Conservation (phyloP, 2,797 vertebrate species). For the Bryconaethiops microstoma region DNA sequence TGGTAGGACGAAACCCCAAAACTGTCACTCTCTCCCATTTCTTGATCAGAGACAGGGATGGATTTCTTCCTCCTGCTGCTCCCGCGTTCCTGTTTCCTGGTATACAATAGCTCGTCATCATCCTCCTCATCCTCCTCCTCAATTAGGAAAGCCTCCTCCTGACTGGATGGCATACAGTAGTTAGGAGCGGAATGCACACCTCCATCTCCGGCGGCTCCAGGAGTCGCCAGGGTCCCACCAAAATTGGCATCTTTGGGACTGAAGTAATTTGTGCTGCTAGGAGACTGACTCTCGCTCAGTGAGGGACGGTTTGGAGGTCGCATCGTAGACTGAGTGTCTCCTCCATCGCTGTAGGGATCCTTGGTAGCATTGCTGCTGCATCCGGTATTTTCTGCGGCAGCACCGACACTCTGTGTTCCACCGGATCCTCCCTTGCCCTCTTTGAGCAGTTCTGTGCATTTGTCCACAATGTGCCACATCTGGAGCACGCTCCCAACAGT, state of each 20-base stretch:
- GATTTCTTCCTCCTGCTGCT: conserved; percentile 73
- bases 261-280: conserved; percentile 95
- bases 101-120: conserved; percentile 55
- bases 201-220: conserved; percentile 64
- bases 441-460: conserved; percentile 92
- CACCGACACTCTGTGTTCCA: conserved; percentile 25
- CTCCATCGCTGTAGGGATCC: conserved; percentile 37
- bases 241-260: conserved; percentile 81
- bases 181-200: conserved; percentile 84
- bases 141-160: conserved; percentile 78
- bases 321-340: conserved; percentile 57
- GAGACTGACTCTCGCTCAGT: conserved; percentile 87
- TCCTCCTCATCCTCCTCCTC: conserved; percentile 73
- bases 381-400: conserved; percentile 55
- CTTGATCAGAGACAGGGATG: conserved; percentile 71
- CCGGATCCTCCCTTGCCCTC: conserved; percentile 67
- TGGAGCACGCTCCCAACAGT: conserved; percentile 95
- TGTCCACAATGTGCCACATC: conserved; percentile 98
- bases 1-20: conserved; percentile 83
- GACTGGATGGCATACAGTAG: conserved; percentile 86
- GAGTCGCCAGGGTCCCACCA: conserved; percentile 56
- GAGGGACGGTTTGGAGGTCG: conserved; percentile 67
- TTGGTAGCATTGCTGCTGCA: conserved; percentile 24
- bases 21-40: conserved; percentile 79
- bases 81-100: conserved; percentile 64